Conservation (phyloP, 2,888 invertebrate species). For the Escarpia spicata region DNA sequence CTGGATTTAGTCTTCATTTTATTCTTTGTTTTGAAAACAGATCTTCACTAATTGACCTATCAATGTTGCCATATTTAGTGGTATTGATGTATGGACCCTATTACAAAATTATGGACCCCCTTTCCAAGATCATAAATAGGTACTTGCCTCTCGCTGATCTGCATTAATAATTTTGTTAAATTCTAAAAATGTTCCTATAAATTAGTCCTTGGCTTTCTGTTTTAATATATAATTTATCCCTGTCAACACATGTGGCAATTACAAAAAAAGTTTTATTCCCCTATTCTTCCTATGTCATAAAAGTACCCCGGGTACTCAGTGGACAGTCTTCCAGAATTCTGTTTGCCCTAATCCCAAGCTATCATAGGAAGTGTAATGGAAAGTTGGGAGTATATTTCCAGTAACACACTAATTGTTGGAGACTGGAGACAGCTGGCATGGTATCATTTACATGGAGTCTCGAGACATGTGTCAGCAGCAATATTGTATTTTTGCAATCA, state of each 20-base stretch:
- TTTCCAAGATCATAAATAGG: too few relatives aligned
- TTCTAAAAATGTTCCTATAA: too few relatives aligned
- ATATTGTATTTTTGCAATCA: conserved; percentile 12
- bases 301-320: background rate
- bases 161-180: too few relatives aligned
- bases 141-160: too few relatives aligned
- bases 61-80: too few relatives aligned
- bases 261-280: too few relatives aligned
- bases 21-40: background rate
- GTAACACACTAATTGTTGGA: background rate
- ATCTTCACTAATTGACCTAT: background rate
- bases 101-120: too few relatives aligned
- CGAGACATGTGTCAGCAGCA: background rate
- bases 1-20: background rate
- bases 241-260: too few relatives aligned
- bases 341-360: background rate
- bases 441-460: background rate
- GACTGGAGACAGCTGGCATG: background rate
- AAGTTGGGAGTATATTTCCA: background rate
- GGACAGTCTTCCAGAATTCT: background rate
- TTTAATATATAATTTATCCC: background rate
- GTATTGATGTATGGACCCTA: too few relatives aligned
- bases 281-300: too few relatives aligned
- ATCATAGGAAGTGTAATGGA: background rate
- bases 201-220: too few relatives aligned